Percentiles rank a stretch among this genome's conserved stretches.
Conservation (phyloP, 2,113 vertebrate genomes). For the Elachura formosa region DNA sequence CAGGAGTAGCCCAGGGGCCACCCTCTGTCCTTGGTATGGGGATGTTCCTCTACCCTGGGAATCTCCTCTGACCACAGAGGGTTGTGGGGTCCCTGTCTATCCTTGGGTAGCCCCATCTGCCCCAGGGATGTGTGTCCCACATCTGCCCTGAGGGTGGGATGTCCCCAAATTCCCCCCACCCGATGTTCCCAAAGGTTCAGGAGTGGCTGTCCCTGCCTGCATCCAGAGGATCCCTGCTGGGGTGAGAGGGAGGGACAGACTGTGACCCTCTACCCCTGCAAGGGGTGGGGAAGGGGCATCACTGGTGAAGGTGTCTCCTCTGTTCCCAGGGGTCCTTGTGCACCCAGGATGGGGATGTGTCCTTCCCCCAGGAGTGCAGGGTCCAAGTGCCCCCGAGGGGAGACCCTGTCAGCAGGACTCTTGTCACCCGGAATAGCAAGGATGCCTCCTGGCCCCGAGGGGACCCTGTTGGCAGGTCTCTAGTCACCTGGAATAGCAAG, state of each 20-base stretch:
- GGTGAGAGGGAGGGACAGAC: fast-evolving
- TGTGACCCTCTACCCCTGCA: too few relatives aligned
- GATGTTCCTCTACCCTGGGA: not conserved
- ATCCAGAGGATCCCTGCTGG: not conserved
- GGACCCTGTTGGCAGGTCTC: not conserved
- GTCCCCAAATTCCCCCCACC: not conserved
- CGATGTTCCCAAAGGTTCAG: not conserved
- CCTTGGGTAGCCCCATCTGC: not conserved
- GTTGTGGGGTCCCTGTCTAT: not conserved
- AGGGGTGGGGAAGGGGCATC: not conserved
- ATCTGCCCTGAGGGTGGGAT: not conserved
- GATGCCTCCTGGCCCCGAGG: not conserved
- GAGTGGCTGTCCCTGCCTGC: not conserved
- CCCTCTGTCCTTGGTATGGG: not conserved
- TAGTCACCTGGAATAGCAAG: not conserved
- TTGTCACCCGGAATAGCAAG: not conserved
- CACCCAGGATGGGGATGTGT: not conserved
- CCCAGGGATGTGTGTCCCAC: not conserved
- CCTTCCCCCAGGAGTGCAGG: not conserved
- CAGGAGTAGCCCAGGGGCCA: not conserved
- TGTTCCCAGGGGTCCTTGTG: not conserved
- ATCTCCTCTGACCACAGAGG: not conserved
- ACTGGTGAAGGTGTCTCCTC: fast-evolving
- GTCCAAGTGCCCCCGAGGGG: not conserved
- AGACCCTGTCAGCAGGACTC: not conserved